phyloP scores from a whole-genome alignment of 2,888 invertebrate species.

The Caenorhabditis becei region DNA sequence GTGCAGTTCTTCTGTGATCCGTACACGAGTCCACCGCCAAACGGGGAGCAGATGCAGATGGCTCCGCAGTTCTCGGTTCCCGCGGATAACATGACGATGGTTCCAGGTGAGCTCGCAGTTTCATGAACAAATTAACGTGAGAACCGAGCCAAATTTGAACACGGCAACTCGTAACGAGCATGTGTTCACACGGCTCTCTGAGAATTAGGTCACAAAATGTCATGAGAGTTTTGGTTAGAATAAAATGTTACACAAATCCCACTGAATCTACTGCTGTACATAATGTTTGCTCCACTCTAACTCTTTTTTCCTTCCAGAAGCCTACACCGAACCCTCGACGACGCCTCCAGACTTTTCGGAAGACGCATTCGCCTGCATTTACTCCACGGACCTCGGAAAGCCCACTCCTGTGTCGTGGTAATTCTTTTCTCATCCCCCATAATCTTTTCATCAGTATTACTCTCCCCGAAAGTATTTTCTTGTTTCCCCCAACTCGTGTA shows the following conservation, averaged over 20 bases:
- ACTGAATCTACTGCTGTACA: too few species aligned
- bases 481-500: conserved; percentile 26
- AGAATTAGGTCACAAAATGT: too few species aligned
- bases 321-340: conserved; percentile 37
- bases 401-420: conserved; percentile 59
- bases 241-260: too few species aligned
- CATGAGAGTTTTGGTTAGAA: too few species aligned
- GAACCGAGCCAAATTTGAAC: too few species aligned
- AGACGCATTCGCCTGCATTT: conserved; percentile 58
- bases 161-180: too few species aligned
- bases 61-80: conserved; percentile 44
- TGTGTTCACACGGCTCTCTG: too few species aligned
- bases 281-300: not conserved
- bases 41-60: conserved; percentile 20
- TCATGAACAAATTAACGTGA: too few species aligned
- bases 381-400: conserved; percentile 54
- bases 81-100: conserved; percentile 28
- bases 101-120: conserved; percentile 37
- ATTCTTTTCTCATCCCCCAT: not conserved
- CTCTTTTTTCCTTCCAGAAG: conserved; percentile 13
- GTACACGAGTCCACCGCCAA: conserved; percentile 49
- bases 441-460: too few species aligned
- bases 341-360: conserved; percentile 56
- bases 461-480: not conserved
- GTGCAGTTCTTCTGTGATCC: conserved; percentile 69